Base-by-base conservation (phyloP, 2,888 invertebrate genomes). In the Gymnoscelis rufifasciata region DNA sequence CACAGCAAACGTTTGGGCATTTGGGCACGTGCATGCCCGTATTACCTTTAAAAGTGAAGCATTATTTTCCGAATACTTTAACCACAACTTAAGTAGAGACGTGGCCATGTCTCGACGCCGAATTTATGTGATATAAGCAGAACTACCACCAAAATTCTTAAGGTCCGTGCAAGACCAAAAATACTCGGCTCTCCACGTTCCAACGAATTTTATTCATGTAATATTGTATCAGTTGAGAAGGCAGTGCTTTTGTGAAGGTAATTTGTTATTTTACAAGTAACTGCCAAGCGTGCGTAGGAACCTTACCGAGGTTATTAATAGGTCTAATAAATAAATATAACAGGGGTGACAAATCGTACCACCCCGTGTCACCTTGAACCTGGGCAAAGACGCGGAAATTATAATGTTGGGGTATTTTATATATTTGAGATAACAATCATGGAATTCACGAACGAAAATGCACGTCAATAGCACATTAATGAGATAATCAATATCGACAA, bases 291-390 rank as follows among this genome's bases (percentile, higher is more conserved):
- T 47, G 50, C 56, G 44, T 57, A 57, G 52, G 57, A 62, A 59
- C 43, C 45, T 54, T 53, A 51, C 41, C 45, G 42, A 48, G 42
- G 54, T 59, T 56, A 67, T 57, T 64, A 59, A 60, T 57, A 57
- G 53, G 36, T 39, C 28, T 40, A 35, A 45, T 46, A 40, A 47
- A 45, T 44, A 60, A 57, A 60, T 59, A 52, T 43, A 15, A 52
- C 39, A 30, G 54, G 58, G 60, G 60, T 51, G 60, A 51, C 59
- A 57, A 52, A 50, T 60, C 66, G 72, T 72, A 68, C 72, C 72
- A 72, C 55, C 58, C 68, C 39, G 70, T 68, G 61, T 54, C 64
- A 54, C 63, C 59, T 60, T 52, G 41, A 37, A 49, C 44, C 42
- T 31, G 38, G 53, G 42, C 19, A 47, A 40, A 42, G 40, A 47